Percentiles rank a stretch among this genome's conserved stretches.
Conservation (phyloP, 2,888 invertebrate genomes). For the Leucophenga maculata region DNA sequence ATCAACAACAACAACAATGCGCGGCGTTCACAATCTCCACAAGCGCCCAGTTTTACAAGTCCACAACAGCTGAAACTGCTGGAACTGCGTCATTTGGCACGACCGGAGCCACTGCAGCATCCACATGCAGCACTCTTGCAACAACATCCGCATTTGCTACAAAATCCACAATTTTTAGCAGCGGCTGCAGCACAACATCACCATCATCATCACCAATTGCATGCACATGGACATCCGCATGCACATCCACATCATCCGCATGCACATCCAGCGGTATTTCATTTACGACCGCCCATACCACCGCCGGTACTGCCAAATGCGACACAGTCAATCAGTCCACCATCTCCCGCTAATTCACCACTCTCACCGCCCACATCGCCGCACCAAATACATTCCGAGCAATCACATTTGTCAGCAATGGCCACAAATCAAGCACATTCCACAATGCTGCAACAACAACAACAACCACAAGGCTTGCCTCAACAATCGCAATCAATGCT, state of each 20-base stretch:
- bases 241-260: conserved; percentile 47
- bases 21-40: conserved; percentile 54
- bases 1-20: conserved; percentile 45
- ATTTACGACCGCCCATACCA: conserved; percentile 52
- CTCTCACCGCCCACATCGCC: conserved; percentile 65
- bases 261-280: conserved; percentile 52
- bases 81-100: conserved; percentile 64
- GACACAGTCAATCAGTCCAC: conserved; percentile 37
- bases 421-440: conserved; percentile 43
- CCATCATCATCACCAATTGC: conserved; percentile 54
- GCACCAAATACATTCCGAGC: conserved; percentile 51
- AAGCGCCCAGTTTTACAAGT: conserved; percentile 41
- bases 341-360: conserved; percentile 65
- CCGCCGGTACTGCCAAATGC: conserved; percentile 27
- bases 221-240: conserved; percentile 49
- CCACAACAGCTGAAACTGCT: conserved; percentile 62
- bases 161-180: conserved; percentile 67
- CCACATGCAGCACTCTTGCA: conserved; percentile 66
- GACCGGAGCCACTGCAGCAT: conserved; percentile 69
- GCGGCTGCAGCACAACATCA: conserved; percentile 64
- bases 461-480: conserved; percentile 7
- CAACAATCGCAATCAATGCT: conserved; percentile 37
- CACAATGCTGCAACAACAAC: conserved; percentile 30
- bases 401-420: conserved; percentile 29
- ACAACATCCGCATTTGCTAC: conserved; percentile 66